Percentiles rank a stretch among this genome's conserved stretches.
Evolutionary conservation across 2,113 vertebrate species (phyloP).

Genomic region (Empidonax alnorum): DNA sequence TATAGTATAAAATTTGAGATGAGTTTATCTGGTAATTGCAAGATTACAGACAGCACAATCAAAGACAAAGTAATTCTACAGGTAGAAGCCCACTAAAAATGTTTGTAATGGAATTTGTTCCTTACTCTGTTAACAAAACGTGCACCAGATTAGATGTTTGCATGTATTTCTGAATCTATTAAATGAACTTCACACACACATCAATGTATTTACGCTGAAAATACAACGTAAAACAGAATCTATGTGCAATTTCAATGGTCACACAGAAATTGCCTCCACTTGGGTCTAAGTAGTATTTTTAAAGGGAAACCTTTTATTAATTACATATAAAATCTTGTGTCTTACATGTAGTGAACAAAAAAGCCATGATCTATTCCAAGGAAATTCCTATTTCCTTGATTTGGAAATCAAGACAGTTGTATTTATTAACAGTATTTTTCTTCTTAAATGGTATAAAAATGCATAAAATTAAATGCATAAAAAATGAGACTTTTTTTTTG

Average conservation of each 20-base stretch:
- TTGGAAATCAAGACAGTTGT: not conserved
- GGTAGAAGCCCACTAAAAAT: not conserved
- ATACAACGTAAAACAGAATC: not conserved
- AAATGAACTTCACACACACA: not conserved
- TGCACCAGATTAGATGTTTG: not conserved
- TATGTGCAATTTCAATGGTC: not conserved
- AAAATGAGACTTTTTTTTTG: not conserved
- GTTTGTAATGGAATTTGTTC: not conserved
- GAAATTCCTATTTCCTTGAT: not conserved
- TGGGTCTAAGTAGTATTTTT: not conserved
- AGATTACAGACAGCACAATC: not conserved
- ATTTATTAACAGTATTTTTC: not conserved
- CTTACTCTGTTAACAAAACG: not conserved
- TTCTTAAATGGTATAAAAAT: not conserved
- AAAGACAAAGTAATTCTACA: not conserved
- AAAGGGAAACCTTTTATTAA: not conserved
- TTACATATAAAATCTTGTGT: not conserved
- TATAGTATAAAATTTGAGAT: not conserved
- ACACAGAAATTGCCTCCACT: not conserved
- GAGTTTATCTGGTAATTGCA: conserved; percentile 7
- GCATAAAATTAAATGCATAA: not conserved
- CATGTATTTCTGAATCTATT: not conserved
- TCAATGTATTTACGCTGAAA: not conserved
- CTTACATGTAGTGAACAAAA: not conserved
- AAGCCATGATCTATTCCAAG: not conserved